A percentile compares a stretch with the other conserved stretches of the same genome.
These are phyloP conservation scores for Anthopleura xanthogrammica DNA, from an alignment of 92 coral and sea anemone species.

Conservation along the genomic window DNA sequence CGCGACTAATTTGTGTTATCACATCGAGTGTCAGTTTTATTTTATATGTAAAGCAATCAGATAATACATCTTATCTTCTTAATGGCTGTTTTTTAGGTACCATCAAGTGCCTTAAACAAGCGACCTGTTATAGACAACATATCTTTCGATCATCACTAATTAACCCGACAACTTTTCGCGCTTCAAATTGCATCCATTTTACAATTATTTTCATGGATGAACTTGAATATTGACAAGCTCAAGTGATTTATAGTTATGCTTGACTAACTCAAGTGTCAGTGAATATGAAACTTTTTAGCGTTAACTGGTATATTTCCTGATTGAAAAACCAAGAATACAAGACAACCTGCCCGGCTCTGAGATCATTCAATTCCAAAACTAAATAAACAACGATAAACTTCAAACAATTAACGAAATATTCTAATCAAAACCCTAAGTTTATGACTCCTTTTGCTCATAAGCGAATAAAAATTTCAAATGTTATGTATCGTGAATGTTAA, in stretches of 20 bases:
- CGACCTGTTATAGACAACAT: neutral
- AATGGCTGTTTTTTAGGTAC: neutral
- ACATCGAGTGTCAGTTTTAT: too few species aligned
- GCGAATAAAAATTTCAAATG: neutral
- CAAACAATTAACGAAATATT: neutral
- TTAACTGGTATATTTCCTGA: conserved; percentile 17
- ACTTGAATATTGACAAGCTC: neutral
- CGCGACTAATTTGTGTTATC: too few species aligned
- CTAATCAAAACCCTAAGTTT: neutral
- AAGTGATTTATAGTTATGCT: neutral
- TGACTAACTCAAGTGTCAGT: neutral
- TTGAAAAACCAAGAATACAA: conserved; percentile 18
- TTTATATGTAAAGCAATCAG: neutral
- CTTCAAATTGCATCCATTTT: neutral
- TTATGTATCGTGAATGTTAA: neutral
- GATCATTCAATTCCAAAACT: conserved; percentile 7
- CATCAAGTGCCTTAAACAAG: neutral
- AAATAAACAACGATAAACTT: conserved; percentile 9
- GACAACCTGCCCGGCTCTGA: conserved; percentile 7
- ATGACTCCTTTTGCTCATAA: neutral
- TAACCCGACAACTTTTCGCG: neutral
- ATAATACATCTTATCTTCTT: neutral
- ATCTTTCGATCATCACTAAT: neutral
- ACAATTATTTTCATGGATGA: neutral
- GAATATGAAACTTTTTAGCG: neutral